phyloP scores from a whole-genome alignment of 2,797 vertebrate genomes.

The Sphenopsis melanotis region DNA sequence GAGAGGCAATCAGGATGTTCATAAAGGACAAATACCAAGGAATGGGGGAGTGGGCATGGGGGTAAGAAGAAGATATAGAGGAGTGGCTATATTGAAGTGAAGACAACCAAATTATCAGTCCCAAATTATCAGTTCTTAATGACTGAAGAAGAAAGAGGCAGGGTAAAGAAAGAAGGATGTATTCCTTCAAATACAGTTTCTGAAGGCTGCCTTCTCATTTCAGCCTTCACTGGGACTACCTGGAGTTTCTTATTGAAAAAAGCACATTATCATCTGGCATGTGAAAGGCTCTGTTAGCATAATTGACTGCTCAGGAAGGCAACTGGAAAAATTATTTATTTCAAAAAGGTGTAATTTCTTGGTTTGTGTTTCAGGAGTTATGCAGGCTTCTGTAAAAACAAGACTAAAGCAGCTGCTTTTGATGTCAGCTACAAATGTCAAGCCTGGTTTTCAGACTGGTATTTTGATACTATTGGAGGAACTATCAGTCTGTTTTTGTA shows the following conservation, averaged over 20 bases:
- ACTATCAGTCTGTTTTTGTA: not conserved
- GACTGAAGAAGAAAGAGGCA: not conserved
- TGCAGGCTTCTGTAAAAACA: not conserved
- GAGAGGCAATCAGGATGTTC: not conserved
- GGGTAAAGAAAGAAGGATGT: not conserved
- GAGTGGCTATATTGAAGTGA: not conserved
- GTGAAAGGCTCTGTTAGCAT: not conserved
- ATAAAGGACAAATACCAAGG: not conserved
- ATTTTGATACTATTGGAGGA: not conserved
- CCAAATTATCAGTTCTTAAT: not conserved
- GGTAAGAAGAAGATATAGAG: not conserved
- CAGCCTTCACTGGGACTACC: not conserved
- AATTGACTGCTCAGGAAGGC: not conserved
- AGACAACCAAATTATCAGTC: not conserved
- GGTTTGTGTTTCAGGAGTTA: not conserved
- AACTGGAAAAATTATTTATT: not conserved
- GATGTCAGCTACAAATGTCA: not conserved
- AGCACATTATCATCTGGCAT: not conserved
- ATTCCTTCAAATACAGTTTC: not conserved
- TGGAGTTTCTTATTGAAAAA: not conserved
- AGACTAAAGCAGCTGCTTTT: not conserved
- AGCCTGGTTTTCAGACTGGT: not conserved
- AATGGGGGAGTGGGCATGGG: fast-evolving
- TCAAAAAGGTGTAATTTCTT: not conserved
- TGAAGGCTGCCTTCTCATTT: not conserved